phyloP scores from a whole-genome alignment of 2,113 vertebrate species.

The Bungarus multicinctus region DNA sequence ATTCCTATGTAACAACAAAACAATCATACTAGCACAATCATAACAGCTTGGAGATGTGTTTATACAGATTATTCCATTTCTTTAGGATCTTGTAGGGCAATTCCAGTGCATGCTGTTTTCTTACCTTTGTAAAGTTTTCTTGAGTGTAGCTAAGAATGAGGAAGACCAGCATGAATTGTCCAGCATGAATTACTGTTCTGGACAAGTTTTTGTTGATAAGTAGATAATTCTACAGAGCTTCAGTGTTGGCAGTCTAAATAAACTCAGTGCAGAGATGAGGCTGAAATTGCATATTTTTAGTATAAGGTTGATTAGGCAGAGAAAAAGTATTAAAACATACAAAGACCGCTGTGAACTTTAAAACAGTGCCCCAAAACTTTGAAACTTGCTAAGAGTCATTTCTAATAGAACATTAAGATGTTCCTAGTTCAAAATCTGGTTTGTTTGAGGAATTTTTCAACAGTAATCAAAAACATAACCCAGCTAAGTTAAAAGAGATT shows the following conservation, averaged over 20 bases:
- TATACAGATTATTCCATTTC: neutral
- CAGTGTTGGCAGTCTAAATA: neutral
- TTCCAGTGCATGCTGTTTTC: neutral
- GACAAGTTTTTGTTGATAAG: neutral
- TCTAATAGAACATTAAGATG: neutral
- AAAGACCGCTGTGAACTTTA: neutral
- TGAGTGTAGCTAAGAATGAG: neutral
- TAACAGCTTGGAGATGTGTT: neutral
- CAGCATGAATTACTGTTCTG: neutral
- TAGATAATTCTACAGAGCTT: neutral
- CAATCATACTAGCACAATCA: neutral
- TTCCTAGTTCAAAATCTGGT: neutral
- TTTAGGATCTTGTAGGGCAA: neutral
- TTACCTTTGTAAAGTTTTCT: neutral
- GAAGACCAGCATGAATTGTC: neutral
- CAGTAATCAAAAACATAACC: neutral
- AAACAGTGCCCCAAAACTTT: neutral
- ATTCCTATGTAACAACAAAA: neutral
- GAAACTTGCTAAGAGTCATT: neutral
- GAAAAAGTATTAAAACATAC: neutral
- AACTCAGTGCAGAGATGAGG: neutral
- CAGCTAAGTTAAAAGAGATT: neutral
- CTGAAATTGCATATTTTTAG: neutral
- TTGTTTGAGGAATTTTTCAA: neutral
- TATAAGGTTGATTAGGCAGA: neutral